Conservation (phyloP, 2,113 vertebrate species). For the Atherinomorus stipes region DNA sequence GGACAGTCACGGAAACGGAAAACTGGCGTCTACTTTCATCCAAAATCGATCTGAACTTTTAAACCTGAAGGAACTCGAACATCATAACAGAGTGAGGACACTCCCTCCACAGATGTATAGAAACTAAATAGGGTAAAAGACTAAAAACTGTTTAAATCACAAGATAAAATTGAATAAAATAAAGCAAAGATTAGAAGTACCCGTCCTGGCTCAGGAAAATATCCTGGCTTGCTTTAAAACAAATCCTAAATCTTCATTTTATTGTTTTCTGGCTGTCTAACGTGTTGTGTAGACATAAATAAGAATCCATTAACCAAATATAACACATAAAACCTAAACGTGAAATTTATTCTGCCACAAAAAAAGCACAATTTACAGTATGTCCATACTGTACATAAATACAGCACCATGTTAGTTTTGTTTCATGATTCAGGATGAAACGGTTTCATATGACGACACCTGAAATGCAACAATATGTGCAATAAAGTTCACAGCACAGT, state of each 20-base stretch:
- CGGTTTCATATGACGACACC: too few relatives aligned
- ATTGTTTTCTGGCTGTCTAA: background rate
- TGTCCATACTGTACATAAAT: too few relatives aligned
- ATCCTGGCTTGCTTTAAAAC: background rate
- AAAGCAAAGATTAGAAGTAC: too few relatives aligned
- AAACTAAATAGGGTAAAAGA: background rate
- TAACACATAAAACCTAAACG: too few relatives aligned
- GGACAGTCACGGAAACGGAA: background rate
- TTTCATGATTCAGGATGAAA: too few relatives aligned
- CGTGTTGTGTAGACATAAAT: background rate
- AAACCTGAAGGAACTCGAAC: background rate
- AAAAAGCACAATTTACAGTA: too few relatives aligned
- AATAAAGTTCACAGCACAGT: too few relatives aligned
- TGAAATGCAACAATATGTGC: too few relatives aligned
- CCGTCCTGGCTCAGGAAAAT: background rate
- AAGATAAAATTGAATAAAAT: too few relatives aligned
- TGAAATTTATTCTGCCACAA: background rate
- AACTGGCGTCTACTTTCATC: background rate
- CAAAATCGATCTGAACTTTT: background rate
- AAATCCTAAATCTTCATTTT: background rate
- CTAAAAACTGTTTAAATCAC: too few relatives aligned
- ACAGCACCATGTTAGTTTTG: too few relatives aligned
- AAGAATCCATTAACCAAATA: too few relatives aligned
- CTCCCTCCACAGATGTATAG: background rate
- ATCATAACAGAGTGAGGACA: background rate